Base-by-base conservation (phyloP, 64 coral and sea anemone genomes). In the Stylophora pistillata region DNA sequence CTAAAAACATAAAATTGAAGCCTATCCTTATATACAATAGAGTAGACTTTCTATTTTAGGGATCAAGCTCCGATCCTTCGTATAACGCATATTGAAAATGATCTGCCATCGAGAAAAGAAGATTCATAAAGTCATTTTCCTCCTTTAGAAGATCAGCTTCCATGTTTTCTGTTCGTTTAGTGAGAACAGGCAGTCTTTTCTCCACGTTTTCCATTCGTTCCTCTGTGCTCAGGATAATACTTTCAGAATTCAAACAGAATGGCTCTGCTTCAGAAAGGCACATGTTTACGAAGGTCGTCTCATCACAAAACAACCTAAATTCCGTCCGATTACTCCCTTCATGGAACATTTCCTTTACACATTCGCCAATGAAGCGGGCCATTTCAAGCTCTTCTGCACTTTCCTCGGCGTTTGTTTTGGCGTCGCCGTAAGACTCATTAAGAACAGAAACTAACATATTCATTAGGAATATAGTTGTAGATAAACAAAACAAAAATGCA, bases 381-480 rank as follows among this genome's bases (percentile, higher is more conserved):
- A 93, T 89, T 58, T 93, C 91, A 16, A 82, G 80, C 58, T 93
- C 86, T 58, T 89, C 54, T 2, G 78, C 78, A 71, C 74, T 29
- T 63, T 82, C 31, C 13, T 89, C 30, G 12, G 86, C 72, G 4
- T 89, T 10, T 17, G 78, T 15, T 30, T 68, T 93, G 10, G 80
- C 71, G 53, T 93, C 86, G 27, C 33, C 15, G 52, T 84, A 89
- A 0, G 91, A 82, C 23, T 89, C 78, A 68, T 93, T 76, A 21
- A 93, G 53, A 14, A 93, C 80, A 31, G 86, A 78, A 74, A 89
- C 71, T 65, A 89, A 93, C n/a, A 93, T 69, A 58, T 93, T 93
- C 20, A 93, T 73, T 1, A 93, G 72, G 80, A 93, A 5, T 29
- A 93, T 73, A 52, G 78, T 55, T 71, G 88, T 93, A 9, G 25